phyloP scores from a whole-genome alignment of 1,140 invertebrate species.

The Drosophila ananassae region DNA sequence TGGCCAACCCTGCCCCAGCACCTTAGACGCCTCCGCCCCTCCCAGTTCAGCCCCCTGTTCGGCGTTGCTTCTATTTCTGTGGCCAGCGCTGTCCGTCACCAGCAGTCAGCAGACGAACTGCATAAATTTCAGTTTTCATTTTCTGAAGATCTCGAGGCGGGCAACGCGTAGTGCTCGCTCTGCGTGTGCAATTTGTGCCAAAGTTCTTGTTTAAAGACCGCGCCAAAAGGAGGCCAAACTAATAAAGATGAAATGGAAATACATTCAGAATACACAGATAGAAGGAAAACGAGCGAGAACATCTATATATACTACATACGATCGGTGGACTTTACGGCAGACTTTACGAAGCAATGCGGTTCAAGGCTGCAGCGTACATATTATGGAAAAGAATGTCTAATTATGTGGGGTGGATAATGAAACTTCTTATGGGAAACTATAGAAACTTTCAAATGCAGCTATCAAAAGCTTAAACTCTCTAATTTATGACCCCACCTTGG shows the following conservation, averaged over 20 bases:
- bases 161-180: constrained; percentile 34
- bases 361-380: constrained; percentile 28
- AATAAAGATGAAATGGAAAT: constrained; percentile 61
- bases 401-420: no score
- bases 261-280: constrained; percentile 21
- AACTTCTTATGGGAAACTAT: no score
- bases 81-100: constrained; percentile 43
- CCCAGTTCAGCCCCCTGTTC: not conserved
- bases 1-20: constrained; percentile 30
- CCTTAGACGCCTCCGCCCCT: constrained; percentile 3
- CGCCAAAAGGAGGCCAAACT: constrained; percentile 54
- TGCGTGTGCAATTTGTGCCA: constrained; percentile 55
- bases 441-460: no score
- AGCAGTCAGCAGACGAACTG: constrained; percentile 35
- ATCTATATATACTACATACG: constrained; percentile 7
- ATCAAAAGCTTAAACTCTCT: not conserved
- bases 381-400: not conserved
- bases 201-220: constrained; percentile 57
- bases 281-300: constrained; percentile 24
- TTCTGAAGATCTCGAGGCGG: constrained; percentile 48
- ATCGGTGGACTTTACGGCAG: constrained; percentile 19
- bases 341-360: not conserved
- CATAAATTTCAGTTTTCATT: constrained; percentile 43
- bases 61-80: constrained; percentile 64
- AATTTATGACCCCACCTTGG: constrained; percentile 15